These are phyloP conservation scores for Lasius platythorax DNA, from an alignment of 2,888 invertebrate species.

Conservation along the genomic window DNA sequence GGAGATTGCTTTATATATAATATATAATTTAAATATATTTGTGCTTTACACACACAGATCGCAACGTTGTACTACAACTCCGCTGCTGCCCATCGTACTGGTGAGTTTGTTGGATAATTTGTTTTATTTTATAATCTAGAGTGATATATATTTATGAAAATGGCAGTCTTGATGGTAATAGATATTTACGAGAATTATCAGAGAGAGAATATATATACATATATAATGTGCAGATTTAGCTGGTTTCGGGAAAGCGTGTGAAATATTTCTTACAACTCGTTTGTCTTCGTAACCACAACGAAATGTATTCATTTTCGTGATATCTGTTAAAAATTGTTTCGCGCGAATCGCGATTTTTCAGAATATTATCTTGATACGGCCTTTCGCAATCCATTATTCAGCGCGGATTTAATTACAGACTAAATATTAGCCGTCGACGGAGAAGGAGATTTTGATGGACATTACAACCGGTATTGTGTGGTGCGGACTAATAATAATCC, in stretches of 20 bases:
- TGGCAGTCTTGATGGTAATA: too few relatives aligned
- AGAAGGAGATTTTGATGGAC: slow-evolving; percentile 62
- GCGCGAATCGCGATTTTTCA: background rate
- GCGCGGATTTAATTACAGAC: slow-evolving; percentile 42
- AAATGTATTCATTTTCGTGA: background rate
- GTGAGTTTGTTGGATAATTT: background rate
- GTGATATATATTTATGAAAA: background rate
- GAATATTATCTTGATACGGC: background rate
- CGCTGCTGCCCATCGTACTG: background rate
- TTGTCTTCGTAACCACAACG: background rate
- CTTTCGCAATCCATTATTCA: slow-evolving; percentile 17
- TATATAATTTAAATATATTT: background rate
- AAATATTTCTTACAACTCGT: background rate
- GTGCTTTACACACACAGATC: background rate
- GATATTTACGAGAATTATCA: background rate
- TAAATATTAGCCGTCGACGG: slow-evolving; percentile 6
- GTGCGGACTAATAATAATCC: slow-evolving; percentile 75
- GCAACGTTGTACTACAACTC: background rate
- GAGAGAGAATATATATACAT: background rate
- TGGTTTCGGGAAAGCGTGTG: background rate
- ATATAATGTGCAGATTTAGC: background rate
- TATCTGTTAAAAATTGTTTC: background rate
- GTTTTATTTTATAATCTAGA: background rate
- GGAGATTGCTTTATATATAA: background rate
- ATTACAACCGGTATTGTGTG: slow-evolving; percentile 60